These are phyloP conservation scores for Apteryx owenii DNA, from an alignment of 2,113 vertebrate genomes.

Conservation along the genomic window DNA sequence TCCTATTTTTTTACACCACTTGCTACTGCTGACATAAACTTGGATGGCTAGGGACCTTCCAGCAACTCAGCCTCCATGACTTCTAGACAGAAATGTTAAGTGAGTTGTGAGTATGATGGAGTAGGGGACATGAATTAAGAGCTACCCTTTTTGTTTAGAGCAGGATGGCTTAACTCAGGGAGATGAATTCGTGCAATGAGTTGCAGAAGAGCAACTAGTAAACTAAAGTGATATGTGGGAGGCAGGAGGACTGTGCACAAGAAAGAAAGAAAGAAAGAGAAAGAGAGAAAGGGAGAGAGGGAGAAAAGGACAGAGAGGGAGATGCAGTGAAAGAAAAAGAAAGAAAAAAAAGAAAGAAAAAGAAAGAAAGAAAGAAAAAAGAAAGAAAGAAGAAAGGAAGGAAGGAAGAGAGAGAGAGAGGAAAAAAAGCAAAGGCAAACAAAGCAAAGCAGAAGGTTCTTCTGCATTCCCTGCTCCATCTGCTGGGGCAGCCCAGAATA, in stretches of 20 bases:
- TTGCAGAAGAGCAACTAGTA: neutral
- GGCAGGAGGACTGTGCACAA: accelerated
- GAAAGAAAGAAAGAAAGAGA: no score
- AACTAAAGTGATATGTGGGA: neutral
- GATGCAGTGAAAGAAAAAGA: neutral
- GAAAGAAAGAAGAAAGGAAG: accelerated
- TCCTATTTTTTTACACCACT: neutral
- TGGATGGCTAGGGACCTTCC: neutral
- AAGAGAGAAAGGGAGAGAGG: accelerated
- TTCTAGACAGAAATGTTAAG: neutral
- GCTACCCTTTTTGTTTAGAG: neutral
- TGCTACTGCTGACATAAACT: neutral
- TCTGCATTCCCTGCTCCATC: constrained; percentile 9
- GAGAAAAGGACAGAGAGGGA: no score
- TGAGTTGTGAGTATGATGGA: neutral
- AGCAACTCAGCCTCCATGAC: accelerated
- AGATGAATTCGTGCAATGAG: neutral
- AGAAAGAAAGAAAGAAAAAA: neutral
- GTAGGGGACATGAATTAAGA: neutral
- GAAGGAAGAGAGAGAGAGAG: accelerated
- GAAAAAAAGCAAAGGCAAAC: neutral
- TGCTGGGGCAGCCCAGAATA: constrained; percentile 15
- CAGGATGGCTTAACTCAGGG: neutral
- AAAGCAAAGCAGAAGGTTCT: neutral
- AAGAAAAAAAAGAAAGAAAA: no score